Evolutionary conservation across 2,797 vertebrate species (phyloP), one percentile per base, ranked within the genome.

Genomic region (Girardinus metallicus): DNA sequence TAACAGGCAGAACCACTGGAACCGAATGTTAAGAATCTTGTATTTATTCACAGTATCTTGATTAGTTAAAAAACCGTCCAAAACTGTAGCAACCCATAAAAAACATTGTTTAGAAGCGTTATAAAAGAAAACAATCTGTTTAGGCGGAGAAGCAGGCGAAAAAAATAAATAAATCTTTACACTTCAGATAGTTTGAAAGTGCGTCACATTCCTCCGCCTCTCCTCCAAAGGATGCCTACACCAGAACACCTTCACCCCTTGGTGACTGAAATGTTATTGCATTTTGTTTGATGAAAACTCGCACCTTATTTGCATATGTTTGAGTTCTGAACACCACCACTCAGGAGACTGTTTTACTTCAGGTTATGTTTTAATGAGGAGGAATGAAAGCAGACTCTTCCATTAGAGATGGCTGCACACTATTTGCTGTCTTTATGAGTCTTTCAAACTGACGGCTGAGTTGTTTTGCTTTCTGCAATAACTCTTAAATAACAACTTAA

Each of bases 361-460:
- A 92, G 94, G 94, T 92, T 88, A 94, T 46, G 82, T 94, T 95
- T 95, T 95, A 95, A 95, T 94, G 92, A 94, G 93, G 73, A 79
- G 76, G 78, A 83, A 84, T 93, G 82, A 91, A 92, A 92, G 85
- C 80, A 82, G 87, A 89, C 80, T 83, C 78, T 62, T 86, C 85
- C 83, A 85, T 90, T 90, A 80, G 72, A 86, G 46, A 72, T 77
- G 64, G 80, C 9, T 81, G 70, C 75, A 80, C 49, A 82, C 49
- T 85, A 79, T 87, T 88, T 93, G 82, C 92, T 86, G 85, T 89
- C 73, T 91, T 89, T 85, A 73, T 80, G 70, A 75, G 34, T 62
- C 57, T 85, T 92, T n/a, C 82, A 41, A 86, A 87, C 73, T 92
- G 89, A 87, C 86, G 85, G 75, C 77, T 23, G 77, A 78, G 71